Base-by-base conservation (phyloP, 2,113 vertebrate species). In the Xiphophorus hellerii region DNA sequence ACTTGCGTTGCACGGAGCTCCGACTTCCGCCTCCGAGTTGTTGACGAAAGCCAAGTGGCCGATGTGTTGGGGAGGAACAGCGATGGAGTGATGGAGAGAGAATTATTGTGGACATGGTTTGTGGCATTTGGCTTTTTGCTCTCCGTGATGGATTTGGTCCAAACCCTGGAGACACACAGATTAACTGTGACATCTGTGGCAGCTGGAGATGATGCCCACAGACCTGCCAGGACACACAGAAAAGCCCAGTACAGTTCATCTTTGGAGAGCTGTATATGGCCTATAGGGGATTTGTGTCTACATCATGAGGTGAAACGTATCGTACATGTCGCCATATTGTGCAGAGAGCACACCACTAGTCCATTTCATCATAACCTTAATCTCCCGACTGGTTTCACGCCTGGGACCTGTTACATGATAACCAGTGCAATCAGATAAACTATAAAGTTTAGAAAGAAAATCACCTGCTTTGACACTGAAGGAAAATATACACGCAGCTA, bases 101-200 rank as follows among this genome's bases (percentile, higher is more conserved):
- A 76, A 66, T 66, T n/a, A 60, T 28, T 73, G 76, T 75, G 66
- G 67, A 89, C 66, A 72, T 88, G 85, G 78, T 84, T 91, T 86
- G 87, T 86, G 83, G 86, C 83, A 69, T 88, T 91, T 84, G 85
- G 85, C 87, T 84, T 82, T 84, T 83, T 92, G 88, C 86, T 86
- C 84, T 84, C 73, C 83, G 68, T 88, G 86, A 90, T 92, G 90
- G 87, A 89, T 90, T 88, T 77, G 87, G 84, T 90, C 85, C 91
- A 92, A 88, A 83, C 86, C 91, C 90, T 80, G 83, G 77, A 90
- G 90, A 88, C 82, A 77, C 77, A 77, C 77, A 88, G 90, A 91
- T 91, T 88, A 91, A 90, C 84, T 90, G 77, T 88, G 88, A 90
- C 90, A 92, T 90, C 79, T 69, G 71, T 89, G 90, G 91, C 87